phyloP scores from a whole-genome alignment of 2,888 invertebrate species.

The Synergus laeviventris region DNA sequence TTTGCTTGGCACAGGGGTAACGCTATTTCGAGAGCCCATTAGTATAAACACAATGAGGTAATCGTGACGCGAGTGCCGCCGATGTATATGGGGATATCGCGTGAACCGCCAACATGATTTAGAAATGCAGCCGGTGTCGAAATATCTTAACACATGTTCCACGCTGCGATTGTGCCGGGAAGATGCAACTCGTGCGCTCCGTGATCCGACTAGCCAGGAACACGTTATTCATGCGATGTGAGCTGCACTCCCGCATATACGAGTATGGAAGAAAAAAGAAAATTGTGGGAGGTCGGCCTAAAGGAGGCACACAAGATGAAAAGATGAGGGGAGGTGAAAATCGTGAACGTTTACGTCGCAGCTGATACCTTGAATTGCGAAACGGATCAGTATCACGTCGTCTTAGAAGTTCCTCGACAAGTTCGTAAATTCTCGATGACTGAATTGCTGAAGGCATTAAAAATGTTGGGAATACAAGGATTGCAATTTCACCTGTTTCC shows the following conservation, averaged over 20 bases:
- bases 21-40: slow-evolving; percentile 61
- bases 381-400: slow-evolving; percentile 2
- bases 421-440: not conserved
- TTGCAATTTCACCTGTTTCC: too few relatives aligned
- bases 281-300: slow-evolving; percentile 43
- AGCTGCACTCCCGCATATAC: slow-evolving; percentile 46
- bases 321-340: slow-evolving; percentile 28
- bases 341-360: slow-evolving; percentile 20
- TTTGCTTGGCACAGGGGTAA: slow-evolving; percentile 45
- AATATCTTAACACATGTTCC: slow-evolving; percentile 63
- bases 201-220: slow-evolving; percentile 54
- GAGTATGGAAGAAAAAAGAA: slow-evolving; percentile 41
- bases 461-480: too few relatives aligned
- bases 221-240: slow-evolving; percentile 51
- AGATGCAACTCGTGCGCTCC: slow-evolving; percentile 56
- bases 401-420: not conserved
- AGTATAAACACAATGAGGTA: slow-evolving; percentile 68
- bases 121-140: slow-evolving; percentile 63
- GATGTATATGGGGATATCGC: slow-evolving; percentile 55
- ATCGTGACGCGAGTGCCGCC: slow-evolving; percentile 57
- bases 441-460: not conserved
- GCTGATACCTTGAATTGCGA: slow-evolving; percentile 26
- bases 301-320: slow-evolving; percentile 42
- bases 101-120: slow-evolving; percentile 61
- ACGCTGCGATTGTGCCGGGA: slow-evolving; percentile 48